Base-by-base conservation (phyloP, 1,140 invertebrate genomes). In the Agraylea sexmaculata region DNA sequence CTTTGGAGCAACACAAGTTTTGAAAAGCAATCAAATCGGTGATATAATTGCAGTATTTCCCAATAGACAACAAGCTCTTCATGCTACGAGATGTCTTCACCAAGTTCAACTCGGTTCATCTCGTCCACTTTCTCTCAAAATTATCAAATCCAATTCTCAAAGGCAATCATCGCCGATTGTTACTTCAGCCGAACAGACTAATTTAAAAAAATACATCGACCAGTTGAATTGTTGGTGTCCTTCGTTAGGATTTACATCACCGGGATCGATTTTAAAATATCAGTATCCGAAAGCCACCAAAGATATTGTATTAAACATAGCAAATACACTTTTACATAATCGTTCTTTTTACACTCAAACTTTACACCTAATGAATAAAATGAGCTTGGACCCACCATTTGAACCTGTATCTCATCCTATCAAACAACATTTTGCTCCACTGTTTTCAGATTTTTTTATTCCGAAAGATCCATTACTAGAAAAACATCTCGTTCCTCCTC, bases 351-450 rank as follows among this genome's bases (percentile, higher is more conserved):
- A 94, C 57, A 78, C 71, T 16, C 89, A 85, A 71, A 81, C 87
- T 4, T 56, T 94, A 33, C 89, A 95, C 70, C 68, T 96, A 20
- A 94, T 95, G 89, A 94, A 94, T 56, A 89, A 83, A 67, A 92
- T 96, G 88, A 87, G 83, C 60, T 57, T 94, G 30, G 81, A 84
- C 22, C 74, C 77, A 41, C 90, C 90, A n/a, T 93, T 94, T 67
- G 70, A 76, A 23, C 55, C 66, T 53, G 57, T 74, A 58, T 56
- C 57, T 61, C 18, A 55, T 54, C 49, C 60, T 54, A 46, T 69
- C 49, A 32, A 60, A 52, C 43, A 47, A 53, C 60, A 62, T 62
- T 56, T 71, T 57, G n/a, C 15, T 20, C 28, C 22, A 60, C 53
- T 54, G n/a, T n/a, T n/a, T n/a, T n/a, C n/a, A n/a, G n/a, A n/a